Conservation (phyloP, 2,113 vertebrate genomes). For the Perca fluviatilis region DNA sequence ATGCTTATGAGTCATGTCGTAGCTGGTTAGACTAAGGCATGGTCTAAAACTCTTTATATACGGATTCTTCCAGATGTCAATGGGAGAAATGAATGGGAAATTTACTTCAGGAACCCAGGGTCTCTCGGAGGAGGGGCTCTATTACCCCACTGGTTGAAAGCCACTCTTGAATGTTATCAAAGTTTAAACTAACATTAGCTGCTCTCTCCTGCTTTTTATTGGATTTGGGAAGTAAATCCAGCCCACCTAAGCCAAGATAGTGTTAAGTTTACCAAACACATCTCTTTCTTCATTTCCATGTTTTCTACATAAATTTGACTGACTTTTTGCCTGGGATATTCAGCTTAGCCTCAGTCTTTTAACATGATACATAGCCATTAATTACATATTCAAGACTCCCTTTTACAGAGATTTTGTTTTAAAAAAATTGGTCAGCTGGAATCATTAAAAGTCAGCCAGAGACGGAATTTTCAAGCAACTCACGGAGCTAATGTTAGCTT, state of each 20-base stretch:
- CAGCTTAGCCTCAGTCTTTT: neutral
- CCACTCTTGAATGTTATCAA: neutral
- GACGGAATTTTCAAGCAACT: neutral
- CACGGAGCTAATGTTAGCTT: neutral
- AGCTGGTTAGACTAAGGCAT: too few relatives aligned
- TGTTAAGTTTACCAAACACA: too few relatives aligned
- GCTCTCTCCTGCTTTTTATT: neutral
- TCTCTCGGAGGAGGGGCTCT: too few relatives aligned
- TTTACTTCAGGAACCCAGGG: too few relatives aligned
- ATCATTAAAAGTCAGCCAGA: neutral
- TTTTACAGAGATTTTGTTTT: neutral
- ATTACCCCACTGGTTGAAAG: neutral
- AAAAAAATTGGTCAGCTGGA: neutral
- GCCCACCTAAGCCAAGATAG: neutral
- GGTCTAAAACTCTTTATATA: too few relatives aligned
- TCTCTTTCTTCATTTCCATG: too few relatives aligned
- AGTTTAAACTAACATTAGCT: neutral
- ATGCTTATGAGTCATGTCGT: too few relatives aligned
- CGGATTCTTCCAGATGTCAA: too few relatives aligned
- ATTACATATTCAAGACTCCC: neutral
- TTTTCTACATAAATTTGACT: too few relatives aligned
- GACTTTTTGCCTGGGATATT: neutral
- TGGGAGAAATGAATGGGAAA: too few relatives aligned
- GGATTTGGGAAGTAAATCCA: neutral
- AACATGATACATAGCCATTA: neutral